phyloP scores from a whole-genome alignment of 2,113 vertebrate genomes.

The Hippocampus comes region DNA sequence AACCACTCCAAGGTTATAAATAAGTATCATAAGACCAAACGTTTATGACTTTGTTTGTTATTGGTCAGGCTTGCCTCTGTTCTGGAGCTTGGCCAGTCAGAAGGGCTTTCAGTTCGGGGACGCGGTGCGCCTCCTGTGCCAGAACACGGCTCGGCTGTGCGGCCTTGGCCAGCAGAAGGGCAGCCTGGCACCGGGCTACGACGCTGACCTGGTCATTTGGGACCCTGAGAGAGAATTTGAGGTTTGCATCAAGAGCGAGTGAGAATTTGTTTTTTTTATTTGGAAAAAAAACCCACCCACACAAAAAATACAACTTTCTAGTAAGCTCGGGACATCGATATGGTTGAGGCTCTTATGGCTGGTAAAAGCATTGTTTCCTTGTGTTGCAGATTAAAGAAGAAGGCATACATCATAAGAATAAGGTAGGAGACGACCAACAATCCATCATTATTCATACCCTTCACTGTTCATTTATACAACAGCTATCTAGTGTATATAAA shows the following conservation, averaged over 20 bases:
- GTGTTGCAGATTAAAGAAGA: slow-evolving; percentile 66
- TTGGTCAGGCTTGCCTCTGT: slow-evolving; percentile 73
- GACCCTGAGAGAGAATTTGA: slow-evolving; percentile 76
- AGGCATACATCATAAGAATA: slow-evolving; percentile 75
- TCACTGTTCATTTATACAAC: too few species aligned
- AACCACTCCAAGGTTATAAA: background rate
- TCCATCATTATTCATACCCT: too few species aligned
- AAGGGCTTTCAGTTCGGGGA: slow-evolving; percentile 73
- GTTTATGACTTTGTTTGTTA: background rate
- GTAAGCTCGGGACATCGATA: background rate
- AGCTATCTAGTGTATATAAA: too few species aligned
- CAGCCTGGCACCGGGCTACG: slow-evolving; percentile 64
- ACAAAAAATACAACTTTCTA: background rate
- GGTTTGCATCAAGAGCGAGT: slow-evolving; percentile 42
- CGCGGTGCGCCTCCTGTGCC: slow-evolving; percentile 70
- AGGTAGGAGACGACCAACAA: slow-evolving; percentile 53
- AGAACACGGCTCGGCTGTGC: slow-evolving; percentile 72
- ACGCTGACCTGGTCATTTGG: slow-evolving; percentile 80
- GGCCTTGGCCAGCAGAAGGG: slow-evolving; percentile 70
- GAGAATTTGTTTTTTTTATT: too few species aligned
- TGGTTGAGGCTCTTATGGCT: background rate
- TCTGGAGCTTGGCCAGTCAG: slow-evolving; percentile 75
- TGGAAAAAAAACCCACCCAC: too few species aligned
- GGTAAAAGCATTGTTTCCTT: background rate
- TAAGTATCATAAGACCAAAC: background rate